Conservation (phyloP, 2,888 invertebrate genomes). For the Lasioglossum zephyrum region DNA sequence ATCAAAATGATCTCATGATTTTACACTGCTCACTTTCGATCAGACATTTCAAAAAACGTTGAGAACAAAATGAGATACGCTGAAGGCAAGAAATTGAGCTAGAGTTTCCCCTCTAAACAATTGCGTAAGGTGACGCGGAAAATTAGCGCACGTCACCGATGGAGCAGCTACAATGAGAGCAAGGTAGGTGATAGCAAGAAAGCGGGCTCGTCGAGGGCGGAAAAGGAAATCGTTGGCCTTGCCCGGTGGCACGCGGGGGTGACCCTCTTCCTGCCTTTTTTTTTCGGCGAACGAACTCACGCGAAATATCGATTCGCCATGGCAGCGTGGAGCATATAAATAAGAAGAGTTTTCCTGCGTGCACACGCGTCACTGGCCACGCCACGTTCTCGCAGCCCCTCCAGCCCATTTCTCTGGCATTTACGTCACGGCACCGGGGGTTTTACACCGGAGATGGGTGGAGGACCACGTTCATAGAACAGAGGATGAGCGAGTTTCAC, state of each 20-base stretch:
- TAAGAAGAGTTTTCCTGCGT: conserved; percentile 84
- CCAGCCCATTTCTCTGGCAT: conserved; percentile 76
- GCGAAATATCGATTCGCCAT: conserved; percentile 80
- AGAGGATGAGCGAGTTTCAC: conserved; percentile 69
- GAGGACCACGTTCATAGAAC: conserved; percentile 64
- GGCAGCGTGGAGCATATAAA: conserved; percentile 80
- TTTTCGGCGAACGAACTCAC: conserved; percentile 73
- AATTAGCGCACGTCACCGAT: not conserved
- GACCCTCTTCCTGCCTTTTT: conserved; percentile 53
- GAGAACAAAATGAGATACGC: no score
- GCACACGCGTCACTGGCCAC: conserved; percentile 83
- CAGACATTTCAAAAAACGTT: no score
- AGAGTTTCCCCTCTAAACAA: not conserved
- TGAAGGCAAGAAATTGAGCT: no score
- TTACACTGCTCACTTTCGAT: no score
- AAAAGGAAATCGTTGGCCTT: conserved; percentile 56
- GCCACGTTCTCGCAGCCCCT: conserved; percentile 74
- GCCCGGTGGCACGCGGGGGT: conserved; percentile 25
- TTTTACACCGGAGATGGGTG: conserved; percentile 70
- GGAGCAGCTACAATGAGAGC: not conserved
- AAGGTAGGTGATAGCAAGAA: conserved; percentile 2
- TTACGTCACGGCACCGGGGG: conserved; percentile 75
- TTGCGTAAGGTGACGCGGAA: not conserved
- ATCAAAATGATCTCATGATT: no score
- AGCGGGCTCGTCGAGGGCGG: conserved; percentile 39